phyloP scores from a whole-genome alignment of 2,113 vertebrate genomes.

The Colossoma macropomum region DNA sequence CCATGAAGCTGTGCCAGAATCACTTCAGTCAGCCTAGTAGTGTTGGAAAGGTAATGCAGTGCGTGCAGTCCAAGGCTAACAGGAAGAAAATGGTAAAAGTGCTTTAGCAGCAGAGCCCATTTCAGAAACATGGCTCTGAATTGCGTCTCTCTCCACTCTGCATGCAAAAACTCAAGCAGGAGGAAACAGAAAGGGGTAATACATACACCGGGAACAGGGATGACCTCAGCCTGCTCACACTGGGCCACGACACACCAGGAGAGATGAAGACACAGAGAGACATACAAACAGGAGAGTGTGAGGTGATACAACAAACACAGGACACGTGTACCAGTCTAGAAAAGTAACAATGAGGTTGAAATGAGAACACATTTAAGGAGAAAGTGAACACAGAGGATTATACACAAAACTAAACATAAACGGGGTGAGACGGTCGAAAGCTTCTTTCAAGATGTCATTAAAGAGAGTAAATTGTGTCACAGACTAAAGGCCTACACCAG shows the following conservation, averaged over 20 bases:
- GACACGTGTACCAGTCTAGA: conserved; percentile 47
- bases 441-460: too few relatives aligned
- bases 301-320: conserved; percentile 68
- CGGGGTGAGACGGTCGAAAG: too few relatives aligned
- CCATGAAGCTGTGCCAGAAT: conserved; percentile 12
- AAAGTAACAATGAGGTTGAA: conserved; percentile 9
- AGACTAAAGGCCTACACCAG: too few relatives aligned
- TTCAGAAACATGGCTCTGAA: background rate
- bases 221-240: conserved; percentile 98
- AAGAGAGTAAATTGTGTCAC: too few relatives aligned
- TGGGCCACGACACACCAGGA: conserved; percentile 74
- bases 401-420: background rate
- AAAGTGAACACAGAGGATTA: background rate
- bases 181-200: conserved; percentile 72
- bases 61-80: conserved; percentile 29
- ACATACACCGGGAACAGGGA: conserved; percentile 98
- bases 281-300: conserved; percentile 68
- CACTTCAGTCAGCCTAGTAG: conserved; percentile 13
- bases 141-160: background rate
- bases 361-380: background rate
- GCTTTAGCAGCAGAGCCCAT: conserved; percentile 27
- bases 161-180: conserved; percentile 47
- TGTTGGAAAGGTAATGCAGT: conserved; percentile 18
- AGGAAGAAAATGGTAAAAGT: conserved; percentile 14
- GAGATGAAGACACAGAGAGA: conserved; percentile 70